Base-by-base conservation (phyloP, 37 sponge, comb jelly and placozoan species). In the Spongilla lacustris region DNA sequence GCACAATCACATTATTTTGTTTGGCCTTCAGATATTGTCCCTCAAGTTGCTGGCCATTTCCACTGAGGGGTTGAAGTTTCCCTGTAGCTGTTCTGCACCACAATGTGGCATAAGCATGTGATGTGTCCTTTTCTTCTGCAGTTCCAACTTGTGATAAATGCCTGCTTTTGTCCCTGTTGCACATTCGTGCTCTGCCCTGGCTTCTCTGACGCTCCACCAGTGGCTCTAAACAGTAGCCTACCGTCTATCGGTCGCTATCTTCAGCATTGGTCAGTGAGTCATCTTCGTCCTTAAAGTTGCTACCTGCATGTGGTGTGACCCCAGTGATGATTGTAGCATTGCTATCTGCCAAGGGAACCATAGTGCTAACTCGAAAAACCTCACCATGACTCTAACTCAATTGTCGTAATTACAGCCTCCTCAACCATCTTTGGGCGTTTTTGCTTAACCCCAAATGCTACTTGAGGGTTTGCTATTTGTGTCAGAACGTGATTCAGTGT, bases 341-440 rank as follows among this genome's bases (percentile, higher is more conserved):
- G 28, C 28, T 36, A 25, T 82, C 83, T 2, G 38, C 9, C n/a
- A 13, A 38, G 22, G 81, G 73, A 36, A 82, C 72, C 4, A 14
- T 34, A 11, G 38, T 3, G 21, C 68, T 32, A 67, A 66, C 35
- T 3, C n/a, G 68, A 23, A 67, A 24, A 29, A 4, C 50, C 46
- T 38, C 30, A 31, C 31, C 66, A 91, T 5, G 86, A 75, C 70
- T 91, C 87, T 80, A 91, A 48, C 35, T 91, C 91, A n/a, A 83
- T 34, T 1, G 91, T 91, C 9, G 87, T 80, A 11, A 27, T 29
- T 22, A 91, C 91, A 8, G 87, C 84, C 28, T 72, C 84, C 27
- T 87, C 84, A 28, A 91, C 34, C 0, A 36, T 83, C 48, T 58
- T 85, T 0, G 91, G 91, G n/a, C 30, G 67, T 50, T 46, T 74